Percentiles rank a stretch among this genome's conserved stretches.
These are phyloP conservation scores for Alloscopus bannaensis DNA, from an alignment of 2,888 invertebrate genomes.

Conservation along the genomic window DNA sequence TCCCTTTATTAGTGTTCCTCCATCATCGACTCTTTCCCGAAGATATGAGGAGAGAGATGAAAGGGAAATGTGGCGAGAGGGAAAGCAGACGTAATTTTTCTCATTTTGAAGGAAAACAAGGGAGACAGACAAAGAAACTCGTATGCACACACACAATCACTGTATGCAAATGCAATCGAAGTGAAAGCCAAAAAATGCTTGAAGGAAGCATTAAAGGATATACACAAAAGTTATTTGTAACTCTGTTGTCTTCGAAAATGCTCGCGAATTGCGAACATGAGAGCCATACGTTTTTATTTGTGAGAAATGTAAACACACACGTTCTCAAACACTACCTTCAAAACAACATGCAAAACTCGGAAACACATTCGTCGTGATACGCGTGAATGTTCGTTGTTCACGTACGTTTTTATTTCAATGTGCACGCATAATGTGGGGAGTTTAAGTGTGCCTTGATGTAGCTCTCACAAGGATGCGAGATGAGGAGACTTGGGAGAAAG, in stretches of 20 bases:
- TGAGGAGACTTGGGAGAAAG: neutral
- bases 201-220: constrained; percentile 44
- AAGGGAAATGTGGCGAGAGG: neutral
- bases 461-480: too few relatives aligned
- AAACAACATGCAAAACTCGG: too few relatives aligned
- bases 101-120: constrained; percentile 9
- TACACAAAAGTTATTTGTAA: constrained; percentile 41
- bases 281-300: too few relatives aligned
- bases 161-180: constrained; percentile 58
- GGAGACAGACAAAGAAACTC: constrained; percentile 17
- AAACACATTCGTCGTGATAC: too few relatives aligned
- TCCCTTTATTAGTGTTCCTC: neutral
- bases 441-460: too few relatives aligned
- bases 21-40: constrained; percentile 20
- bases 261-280: too few relatives aligned
- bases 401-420: too few relatives aligned
- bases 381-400: too few relatives aligned
- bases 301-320: too few relatives aligned
- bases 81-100: constrained; percentile 4
- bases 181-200: constrained; percentile 38
- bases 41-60: constrained; percentile 4
- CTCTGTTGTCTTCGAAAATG: too few relatives aligned
- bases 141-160: constrained; percentile 42
- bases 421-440: too few relatives aligned
- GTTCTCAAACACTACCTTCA: too few relatives aligned